These are phyloP conservation scores for Rhyacophila evoluta DNA, from an alignment of 2,888 invertebrate species.

Conservation along the genomic window DNA sequence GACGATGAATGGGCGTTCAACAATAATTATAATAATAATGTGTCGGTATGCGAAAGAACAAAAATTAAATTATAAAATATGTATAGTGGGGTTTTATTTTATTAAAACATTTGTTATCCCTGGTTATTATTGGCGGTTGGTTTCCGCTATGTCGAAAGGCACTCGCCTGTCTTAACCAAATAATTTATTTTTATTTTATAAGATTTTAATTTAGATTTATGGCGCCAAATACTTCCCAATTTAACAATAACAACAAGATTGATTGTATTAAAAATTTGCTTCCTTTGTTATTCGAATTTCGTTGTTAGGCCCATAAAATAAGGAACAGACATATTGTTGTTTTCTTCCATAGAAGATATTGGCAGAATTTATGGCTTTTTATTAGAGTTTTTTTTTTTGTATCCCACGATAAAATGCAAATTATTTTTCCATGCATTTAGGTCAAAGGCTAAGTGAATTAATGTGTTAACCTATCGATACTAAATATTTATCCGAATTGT, in stretches of 20 bases:
- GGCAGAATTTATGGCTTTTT: too few species aligned
- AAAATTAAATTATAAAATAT: too few species aligned
- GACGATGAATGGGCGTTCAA: too few species aligned
- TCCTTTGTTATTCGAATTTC: background rate
- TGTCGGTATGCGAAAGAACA: too few species aligned
- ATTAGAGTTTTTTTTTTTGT: too few species aligned
- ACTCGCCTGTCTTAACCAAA: constrained; percentile 7
- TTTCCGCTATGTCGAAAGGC: background rate
- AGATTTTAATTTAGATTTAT: constrained; percentile 10
- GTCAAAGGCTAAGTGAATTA: too few species aligned
- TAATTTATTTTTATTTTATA: constrained; percentile 7
- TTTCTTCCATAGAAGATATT: background rate
- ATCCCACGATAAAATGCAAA: too few species aligned
- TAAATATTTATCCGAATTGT: too few species aligned
- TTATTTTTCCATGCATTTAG: too few species aligned
- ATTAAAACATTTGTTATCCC: background rate
- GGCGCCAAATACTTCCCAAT: background rate
- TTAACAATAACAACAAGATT: background rate
- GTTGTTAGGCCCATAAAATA: background rate
- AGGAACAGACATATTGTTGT: background rate
- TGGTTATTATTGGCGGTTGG: background rate
- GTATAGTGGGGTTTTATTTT: too few species aligned
- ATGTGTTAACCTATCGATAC: too few species aligned
- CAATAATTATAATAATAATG: too few species aligned
- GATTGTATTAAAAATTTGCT: background rate